phyloP scores from a whole-genome alignment of 1,140 invertebrate species.

The Dryas iulia region DNA sequence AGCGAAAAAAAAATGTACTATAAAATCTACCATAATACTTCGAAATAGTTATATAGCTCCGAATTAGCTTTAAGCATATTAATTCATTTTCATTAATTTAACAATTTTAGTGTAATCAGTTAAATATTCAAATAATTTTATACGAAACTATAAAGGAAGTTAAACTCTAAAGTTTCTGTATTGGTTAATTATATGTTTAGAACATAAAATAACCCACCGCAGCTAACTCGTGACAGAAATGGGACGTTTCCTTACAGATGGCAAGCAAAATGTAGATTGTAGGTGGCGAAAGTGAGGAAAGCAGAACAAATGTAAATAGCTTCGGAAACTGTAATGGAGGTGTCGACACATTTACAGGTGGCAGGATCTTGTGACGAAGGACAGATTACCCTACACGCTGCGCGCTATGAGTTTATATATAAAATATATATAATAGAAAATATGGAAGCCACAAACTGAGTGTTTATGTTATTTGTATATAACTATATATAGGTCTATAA shows the following conservation, averaged over 20 bases:
- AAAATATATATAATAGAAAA: too few relatives aligned
- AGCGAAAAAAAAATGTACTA: too few relatives aligned
- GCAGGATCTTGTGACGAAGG: slow-evolving; percentile 33
- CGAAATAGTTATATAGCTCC: too few relatives aligned
- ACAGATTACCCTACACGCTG: slow-evolving; percentile 2
- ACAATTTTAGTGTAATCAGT: background rate
- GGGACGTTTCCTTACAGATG: slow-evolving; percentile 26
- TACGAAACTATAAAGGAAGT: background rate
- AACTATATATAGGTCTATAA: too few relatives aligned
- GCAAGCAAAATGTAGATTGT: slow-evolving; percentile 30
- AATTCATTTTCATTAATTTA: too few relatives aligned
- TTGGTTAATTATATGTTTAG: background rate
- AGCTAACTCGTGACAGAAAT: slow-evolving; percentile 6
- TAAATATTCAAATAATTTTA: background rate
- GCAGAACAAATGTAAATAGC: slow-evolving; percentile 57
- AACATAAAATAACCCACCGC: slow-evolving; percentile 12
- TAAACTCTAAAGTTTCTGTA: background rate
- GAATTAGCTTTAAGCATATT: too few relatives aligned
- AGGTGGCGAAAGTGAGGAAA: slow-evolving; percentile 45
- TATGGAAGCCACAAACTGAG: too few relatives aligned
- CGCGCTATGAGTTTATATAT: background rate
- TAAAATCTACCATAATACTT: too few relatives aligned
- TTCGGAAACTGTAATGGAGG: slow-evolving; percentile 62
- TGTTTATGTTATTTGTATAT: too few relatives aligned
- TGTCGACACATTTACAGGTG: slow-evolving; percentile 65